A percentile compares a stretch with the other conserved stretches of the same genome.
These are phyloP conservation scores for Parnassius orleans DNA, from an alignment of 2,888 invertebrate genomes.

Conservation along the genomic window DNA sequence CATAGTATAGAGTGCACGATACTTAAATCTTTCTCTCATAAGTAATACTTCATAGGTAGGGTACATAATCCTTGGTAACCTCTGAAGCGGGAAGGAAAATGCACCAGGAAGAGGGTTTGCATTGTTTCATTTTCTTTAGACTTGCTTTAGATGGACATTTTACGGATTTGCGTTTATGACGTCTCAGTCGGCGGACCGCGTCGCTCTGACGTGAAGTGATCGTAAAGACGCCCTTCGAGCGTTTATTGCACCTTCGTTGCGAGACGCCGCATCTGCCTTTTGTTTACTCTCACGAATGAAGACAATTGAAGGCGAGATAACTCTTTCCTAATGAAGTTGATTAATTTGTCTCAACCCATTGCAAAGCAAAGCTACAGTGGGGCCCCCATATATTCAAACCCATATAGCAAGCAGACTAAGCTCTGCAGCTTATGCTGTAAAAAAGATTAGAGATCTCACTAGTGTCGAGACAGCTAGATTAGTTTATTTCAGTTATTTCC, in stretches of 20 bases:
- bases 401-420: too few relatives aligned
- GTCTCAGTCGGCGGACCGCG: conserved; percentile 19
- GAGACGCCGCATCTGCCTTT: conserved; percentile 26
- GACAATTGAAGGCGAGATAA: conserved; percentile 19
- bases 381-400: too few relatives aligned
- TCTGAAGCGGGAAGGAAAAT: neutral
- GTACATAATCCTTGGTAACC: neutral
- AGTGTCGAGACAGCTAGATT: too few relatives aligned
- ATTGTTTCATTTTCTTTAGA: conserved; percentile 24
- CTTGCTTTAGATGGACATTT: conserved; percentile 25
- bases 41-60: too few relatives aligned
- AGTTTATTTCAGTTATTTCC: too few relatives aligned
- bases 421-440: too few relatives aligned
- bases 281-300: conserved; percentile 23
- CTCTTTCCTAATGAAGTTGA: conserved; percentile 6
- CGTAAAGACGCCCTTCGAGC: conserved; percentile 26
- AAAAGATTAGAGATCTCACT: too few relatives aligned
- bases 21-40: too few relatives aligned
- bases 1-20: too few relatives aligned
- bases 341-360: neutral
- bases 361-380: too few relatives aligned
- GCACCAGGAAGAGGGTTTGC: conserved; percentile 22
- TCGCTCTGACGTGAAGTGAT: conserved; percentile 24
- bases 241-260: conserved; percentile 26
- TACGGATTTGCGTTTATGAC: conserved; percentile 24